Evolutionary conservation across 2,113 vertebrate species (phyloP).

Genomic region (Monopterus albus): DNA sequence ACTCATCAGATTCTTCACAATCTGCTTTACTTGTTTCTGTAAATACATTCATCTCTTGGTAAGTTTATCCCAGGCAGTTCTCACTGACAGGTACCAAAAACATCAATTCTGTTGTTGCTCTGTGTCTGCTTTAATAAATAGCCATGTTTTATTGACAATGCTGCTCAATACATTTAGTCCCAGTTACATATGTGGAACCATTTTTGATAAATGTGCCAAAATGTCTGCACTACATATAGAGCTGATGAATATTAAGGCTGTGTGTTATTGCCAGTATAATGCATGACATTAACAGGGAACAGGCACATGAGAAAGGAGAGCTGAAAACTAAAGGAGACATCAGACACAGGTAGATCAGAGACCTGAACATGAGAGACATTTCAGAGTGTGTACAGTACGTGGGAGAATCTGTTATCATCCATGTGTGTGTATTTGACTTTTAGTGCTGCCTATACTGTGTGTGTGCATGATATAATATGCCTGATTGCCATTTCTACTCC

Average conservation of each 20-base stretch:
- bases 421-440: slow-evolving; percentile 3
- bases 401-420: background rate
- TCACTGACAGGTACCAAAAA: too few relatives aligned
- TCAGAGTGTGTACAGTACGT: background rate
- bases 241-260: background rate
- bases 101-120: too few relatives aligned
- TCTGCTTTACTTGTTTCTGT: too few relatives aligned
- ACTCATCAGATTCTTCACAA: too few relatives aligned
- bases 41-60: too few relatives aligned
- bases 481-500: slow-evolving; percentile 43
- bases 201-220: too few relatives aligned
- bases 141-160: too few relatives aligned
- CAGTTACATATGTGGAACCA: too few relatives aligned
- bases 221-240: background rate
- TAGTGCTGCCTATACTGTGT: background rate
- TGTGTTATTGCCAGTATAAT: background rate
- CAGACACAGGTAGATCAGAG: background rate
- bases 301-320: background rate
- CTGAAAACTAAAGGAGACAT: background rate
- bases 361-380: slow-evolving; percentile 14
- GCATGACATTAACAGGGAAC: slow-evolving; percentile 3
- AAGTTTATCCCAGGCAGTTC: too few relatives aligned
- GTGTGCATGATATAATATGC: slow-evolving; percentile 12
- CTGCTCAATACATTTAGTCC: too few relatives aligned
- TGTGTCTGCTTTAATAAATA: too few relatives aligned